Percentiles rank a stretch among this genome's conserved stretches.
Evolutionary conservation across 2,113 vertebrate genomes (phyloP).

Genomic region (Psephotus haematonotus): DNA sequence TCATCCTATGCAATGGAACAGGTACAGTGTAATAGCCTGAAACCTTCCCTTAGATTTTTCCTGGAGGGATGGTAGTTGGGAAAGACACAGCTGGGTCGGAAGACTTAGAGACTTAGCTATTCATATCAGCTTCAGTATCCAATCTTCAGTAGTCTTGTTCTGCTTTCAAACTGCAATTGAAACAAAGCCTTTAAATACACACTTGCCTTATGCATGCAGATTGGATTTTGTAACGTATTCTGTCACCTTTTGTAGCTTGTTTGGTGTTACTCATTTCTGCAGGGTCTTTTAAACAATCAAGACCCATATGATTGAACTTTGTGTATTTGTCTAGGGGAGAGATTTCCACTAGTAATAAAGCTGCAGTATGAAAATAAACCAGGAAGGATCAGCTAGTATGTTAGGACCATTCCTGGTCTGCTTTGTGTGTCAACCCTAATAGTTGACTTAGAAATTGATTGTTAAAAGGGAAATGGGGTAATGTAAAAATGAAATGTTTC

Average conservation of each 20-base stretch:
- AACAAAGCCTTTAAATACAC: neutral
- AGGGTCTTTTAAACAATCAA: neutral
- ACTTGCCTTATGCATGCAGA: neutral
- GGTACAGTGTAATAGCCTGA: slow-evolving; percentile 63
- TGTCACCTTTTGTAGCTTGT: neutral
- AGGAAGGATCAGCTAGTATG: neutral
- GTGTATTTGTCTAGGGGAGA: neutral
- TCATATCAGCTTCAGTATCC: neutral
- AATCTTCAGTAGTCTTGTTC: neutral
- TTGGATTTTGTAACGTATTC: neutral
- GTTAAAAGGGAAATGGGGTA: neutral
- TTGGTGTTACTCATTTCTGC: neutral
- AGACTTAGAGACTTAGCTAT: neutral
- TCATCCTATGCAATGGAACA: slow-evolving; percentile 96
- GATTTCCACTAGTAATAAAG: neutral
- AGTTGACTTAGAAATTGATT: neutral
- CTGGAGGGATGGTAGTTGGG: neutral
- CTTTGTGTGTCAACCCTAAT: neutral
- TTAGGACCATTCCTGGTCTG: neutral
- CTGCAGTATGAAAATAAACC: neutral
- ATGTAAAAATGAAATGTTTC: neutral
- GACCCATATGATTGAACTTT: neutral
- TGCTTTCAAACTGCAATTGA: neutral
- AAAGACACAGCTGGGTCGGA: neutral
- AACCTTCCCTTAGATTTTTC: neutral